Conservation (phyloP, 2,797 vertebrate genomes). For the Hafferia zeledoni region DNA sequence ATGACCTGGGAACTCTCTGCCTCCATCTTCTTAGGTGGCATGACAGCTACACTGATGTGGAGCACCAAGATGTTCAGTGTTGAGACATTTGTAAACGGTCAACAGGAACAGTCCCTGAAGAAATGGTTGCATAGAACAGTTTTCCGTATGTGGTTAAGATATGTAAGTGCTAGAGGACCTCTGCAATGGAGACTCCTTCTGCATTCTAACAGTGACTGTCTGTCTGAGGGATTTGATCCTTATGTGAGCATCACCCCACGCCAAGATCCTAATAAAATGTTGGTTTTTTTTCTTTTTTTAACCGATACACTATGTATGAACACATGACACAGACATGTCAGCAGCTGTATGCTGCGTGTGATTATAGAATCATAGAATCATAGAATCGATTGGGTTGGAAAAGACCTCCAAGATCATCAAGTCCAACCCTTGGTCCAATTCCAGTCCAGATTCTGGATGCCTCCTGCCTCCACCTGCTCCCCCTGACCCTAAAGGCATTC, state of each 20-base stretch:
- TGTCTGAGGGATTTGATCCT: not conserved
- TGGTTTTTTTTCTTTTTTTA: not conserved
- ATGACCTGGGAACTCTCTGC: not conserved
- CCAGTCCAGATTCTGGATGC: too few relatives aligned
- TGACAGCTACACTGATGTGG: not conserved
- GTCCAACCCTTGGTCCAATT: too few relatives aligned
- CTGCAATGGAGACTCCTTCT: not conserved
- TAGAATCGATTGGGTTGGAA: too few relatives aligned
- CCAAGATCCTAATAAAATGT: not conserved
- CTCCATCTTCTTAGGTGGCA: not conserved
- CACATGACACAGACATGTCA: rapidly evolving
- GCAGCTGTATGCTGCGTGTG: rapidly evolving
- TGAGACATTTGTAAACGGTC: not conserved
- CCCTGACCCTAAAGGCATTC: not conserved
- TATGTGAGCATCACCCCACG: not conserved
- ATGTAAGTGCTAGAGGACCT: not conserved
- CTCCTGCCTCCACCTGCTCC: not conserved
- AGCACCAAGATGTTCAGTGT: not conserved
- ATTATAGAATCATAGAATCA: too few relatives aligned
- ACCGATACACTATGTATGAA: rapidly evolving
- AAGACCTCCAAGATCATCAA: too few relatives aligned
- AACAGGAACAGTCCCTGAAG: rapidly evolving
- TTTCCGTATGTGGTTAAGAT: not conserved
- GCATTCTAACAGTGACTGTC: not conserved
- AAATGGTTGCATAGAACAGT: rapidly evolving